Evolutionary conservation across 1,140 invertebrate species (phyloP), one percentile per base, ranked within the genome.

Genomic region (Zaprionus gabonicus): DNA sequence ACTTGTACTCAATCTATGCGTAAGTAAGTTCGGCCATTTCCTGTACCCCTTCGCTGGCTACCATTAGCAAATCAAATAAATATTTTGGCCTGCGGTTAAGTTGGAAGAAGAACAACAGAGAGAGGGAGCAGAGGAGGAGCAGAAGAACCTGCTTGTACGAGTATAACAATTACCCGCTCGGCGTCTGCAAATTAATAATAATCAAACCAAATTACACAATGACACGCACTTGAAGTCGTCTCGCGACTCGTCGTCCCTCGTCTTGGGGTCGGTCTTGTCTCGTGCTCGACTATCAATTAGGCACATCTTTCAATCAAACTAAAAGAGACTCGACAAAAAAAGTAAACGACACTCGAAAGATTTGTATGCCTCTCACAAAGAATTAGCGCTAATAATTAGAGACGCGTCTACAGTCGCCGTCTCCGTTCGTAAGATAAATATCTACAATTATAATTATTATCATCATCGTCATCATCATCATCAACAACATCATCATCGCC

Each of bases 151-250:
- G 49, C 70, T 73, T 58, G n/a, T 17, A 23, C 23, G 23, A 23
- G 23, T 23, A 82, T 70, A 70, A 71, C 77, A 78, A 78, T 74
- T 71, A 67, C 70, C 57, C 62, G 49, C 56, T 60, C 73, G 80
- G 84, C 78, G 78, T 85, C 85, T 85, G 81, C 75, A 88, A 90
- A 88, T 90, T 90, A 90, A 88, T 90, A 88, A 90, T 90, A 88
- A 85, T 90, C 78, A 90, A 90, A 79, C 78, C 76, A 88, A 88
- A 88, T 88, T 90, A 88, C 76, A 90, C 85, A 90, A 82, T 88
- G 85, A 90, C 84, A 88, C 84, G 84, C 84, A 88, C 84, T 85
- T 90, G 85, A 90, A 78, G 71, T 49, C 62, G 64, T 56, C 28
- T 78, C 64, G 74, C 64, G 46, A 38, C 17, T 51, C 51, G 49